Percentiles rank a stretch among this genome's conserved stretches.
Evolutionary conservation across 2,888 invertebrate species (phyloP).

Genomic region (Chalcis sispes): DNA sequence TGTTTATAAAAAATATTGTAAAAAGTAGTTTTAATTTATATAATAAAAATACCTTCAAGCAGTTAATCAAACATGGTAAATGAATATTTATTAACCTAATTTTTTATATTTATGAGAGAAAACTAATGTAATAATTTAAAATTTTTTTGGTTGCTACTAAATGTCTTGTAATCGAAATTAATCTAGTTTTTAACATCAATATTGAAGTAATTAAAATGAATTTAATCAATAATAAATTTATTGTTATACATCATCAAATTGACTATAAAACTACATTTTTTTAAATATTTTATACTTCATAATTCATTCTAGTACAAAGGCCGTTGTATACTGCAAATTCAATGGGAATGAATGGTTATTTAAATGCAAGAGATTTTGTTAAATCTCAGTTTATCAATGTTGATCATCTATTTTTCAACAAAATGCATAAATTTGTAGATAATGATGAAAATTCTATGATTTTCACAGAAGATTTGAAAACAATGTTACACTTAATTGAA

Average conservation of each 20-base stretch:
- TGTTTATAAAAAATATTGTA: slow-evolving; percentile 59
- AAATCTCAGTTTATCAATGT: slow-evolving; percentile 81
- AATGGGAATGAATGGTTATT: slow-evolving; percentile 82
- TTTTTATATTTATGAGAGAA: background rate
- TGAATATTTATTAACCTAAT: slow-evolving; percentile 59
- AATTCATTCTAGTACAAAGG: slow-evolving; percentile 66
- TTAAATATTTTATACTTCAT: slow-evolving; percentile 22
- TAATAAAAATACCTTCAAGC: slow-evolving; percentile 57
- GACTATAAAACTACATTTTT: too few species aligned
- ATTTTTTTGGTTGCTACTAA: too few species aligned
- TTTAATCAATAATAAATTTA: background rate
- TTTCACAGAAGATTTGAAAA: slow-evolving; percentile 91
- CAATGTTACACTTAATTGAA: slow-evolving; percentile 85
- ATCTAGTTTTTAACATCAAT: background rate
- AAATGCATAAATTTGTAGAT: slow-evolving; percentile 83
- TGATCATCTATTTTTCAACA: slow-evolving; percentile 81
- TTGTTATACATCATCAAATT: background rate
- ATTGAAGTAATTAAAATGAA: background rate
- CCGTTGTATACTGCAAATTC: slow-evolving; percentile 79
- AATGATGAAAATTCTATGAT: slow-evolving; percentile 81
- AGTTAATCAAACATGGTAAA: slow-evolving; percentile 62
- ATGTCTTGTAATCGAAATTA: background rate
- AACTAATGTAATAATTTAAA: too few species aligned
- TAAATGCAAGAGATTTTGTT: slow-evolving; percentile 77
- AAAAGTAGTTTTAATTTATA: slow-evolving; percentile 59